Percentiles rank a stretch among this genome's conserved stretches.
Evolutionary conservation across 2,888 invertebrate species (phyloP).

Genomic region (Athalia cordata): DNA sequence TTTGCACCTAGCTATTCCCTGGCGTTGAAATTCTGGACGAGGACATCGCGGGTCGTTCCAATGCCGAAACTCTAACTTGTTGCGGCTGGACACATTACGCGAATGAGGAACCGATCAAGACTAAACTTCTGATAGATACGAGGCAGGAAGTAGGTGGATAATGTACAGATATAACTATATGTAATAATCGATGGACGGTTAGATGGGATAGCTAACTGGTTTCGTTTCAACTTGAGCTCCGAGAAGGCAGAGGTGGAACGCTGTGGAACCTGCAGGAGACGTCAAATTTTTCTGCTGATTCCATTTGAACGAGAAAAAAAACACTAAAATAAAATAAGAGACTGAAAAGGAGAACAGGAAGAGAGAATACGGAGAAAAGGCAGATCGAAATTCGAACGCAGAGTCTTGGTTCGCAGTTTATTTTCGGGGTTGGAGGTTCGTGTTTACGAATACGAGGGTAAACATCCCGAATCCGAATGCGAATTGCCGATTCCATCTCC

Average conservation of each 20-base stretch:
- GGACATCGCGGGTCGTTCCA: too few species aligned
- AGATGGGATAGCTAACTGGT: neutral
- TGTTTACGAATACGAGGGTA: conserved; percentile 41
- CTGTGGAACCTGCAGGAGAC: neutral
- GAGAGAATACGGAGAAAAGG: neutral
- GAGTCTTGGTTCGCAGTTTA: conserved; percentile 33
- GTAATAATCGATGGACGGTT: neutral
- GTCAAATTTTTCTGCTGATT: conserved; percentile 33
- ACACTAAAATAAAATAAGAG: too few species aligned
- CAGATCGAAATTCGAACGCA: neutral
- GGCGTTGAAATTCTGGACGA: too few species aligned
- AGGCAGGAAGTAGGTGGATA: neutral
- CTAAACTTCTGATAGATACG: neutral
- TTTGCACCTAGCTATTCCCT: too few species aligned
- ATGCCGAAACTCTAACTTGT: conserved; percentile 4
- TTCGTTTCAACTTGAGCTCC: neutral
- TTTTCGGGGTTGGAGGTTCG: neutral
- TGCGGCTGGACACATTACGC: neutral
- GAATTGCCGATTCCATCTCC: conserved; percentile 29
- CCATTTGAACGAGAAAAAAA: neutral
- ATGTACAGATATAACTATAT: neutral
- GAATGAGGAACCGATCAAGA: neutral
- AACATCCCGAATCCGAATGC: conserved; percentile 35
- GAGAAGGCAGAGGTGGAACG: neutral
- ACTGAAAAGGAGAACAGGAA: neutral